Base-by-base conservation (phyloP, 2,797 vertebrate species). In the Crenuchus spilurus region DNA sequence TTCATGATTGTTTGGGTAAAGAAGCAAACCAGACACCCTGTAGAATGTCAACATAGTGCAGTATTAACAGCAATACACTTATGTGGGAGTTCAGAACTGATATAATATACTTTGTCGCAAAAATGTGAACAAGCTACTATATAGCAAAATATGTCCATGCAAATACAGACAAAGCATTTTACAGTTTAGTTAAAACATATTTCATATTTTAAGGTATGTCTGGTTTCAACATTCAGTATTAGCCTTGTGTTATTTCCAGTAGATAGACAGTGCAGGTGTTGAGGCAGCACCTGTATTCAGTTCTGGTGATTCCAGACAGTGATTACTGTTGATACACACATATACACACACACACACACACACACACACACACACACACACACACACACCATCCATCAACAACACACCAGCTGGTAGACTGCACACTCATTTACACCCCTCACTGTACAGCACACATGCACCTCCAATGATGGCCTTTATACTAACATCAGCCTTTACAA, bases 351-450 rank as follows among this genome's bases (percentile, higher is more conserved):
- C 46, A 37, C 46, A n/a, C 16, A 37, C 57, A 60, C 31, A 60
- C 57, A 60, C 33, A 39, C 58, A 55, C 52, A 55, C 26, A 55
- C 26, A 55, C 52, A 55, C 52, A 42, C 41, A 42, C 41, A 42
- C 9, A 8, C 14, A n/a, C n/a, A n/a, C n/a, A n/a, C 6, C 31
- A 58, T 58, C 30, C 55, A 58, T 58, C 55, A 48, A 5, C 26
- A 44, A 14, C 42, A 10, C 39, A 11, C 42, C 26, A 65, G 62
- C 42, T 48, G 42, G 10, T 28, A 18, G 18, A 13, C 11, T 69
- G 51, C 33, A 13, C 13, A 16, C 24, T 10, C 18, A 37, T 69
- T 37, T 3, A 31, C 26, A 6, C 22, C 13, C 22, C n/a, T n/a
- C n/a, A n/a, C n/a, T n/a, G n/a, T 26, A 52, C 24, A 55, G 52